phyloP scores from a whole-genome alignment of 2,113 vertebrate species.

The Pygoscelis antarcticus region DNA sequence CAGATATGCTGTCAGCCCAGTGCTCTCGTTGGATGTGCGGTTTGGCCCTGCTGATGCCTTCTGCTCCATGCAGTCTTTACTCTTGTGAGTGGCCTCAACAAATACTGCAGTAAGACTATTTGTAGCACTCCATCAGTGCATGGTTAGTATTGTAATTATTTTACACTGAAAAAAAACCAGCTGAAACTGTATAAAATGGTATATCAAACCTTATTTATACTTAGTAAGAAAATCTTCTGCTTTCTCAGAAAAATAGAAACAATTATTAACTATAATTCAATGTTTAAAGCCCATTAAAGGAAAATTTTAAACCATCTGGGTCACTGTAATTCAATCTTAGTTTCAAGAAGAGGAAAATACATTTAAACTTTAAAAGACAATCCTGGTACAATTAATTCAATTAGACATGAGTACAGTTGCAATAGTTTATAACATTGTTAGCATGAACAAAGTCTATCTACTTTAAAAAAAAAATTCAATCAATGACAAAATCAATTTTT shows the following conservation, averaged over 20 bases:
- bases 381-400: neutral
- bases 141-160: neutral
- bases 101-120: neutral
- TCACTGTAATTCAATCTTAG: neutral
- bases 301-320: neutral
- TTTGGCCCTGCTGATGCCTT: neutral
- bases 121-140: neutral
- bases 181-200: neutral
- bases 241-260: neutral
- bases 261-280: neutral
- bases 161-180: neutral
- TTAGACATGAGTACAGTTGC: too few species aligned
- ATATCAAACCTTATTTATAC: neutral
- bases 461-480: neutral
- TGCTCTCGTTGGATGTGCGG: neutral
- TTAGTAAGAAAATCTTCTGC: neutral
- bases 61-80: neutral
- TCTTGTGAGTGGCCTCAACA: neutral
- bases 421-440: neutral
- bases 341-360: neutral
- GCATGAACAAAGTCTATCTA: neutral
- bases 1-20: neutral
- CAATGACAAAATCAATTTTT: neutral
- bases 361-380: neutral
- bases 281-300: neutral